Percentiles rank a stretch among this genome's conserved stretches.
Conservation (phyloP, 2,113 vertebrate genomes). For the Bos javanicus region DNA sequence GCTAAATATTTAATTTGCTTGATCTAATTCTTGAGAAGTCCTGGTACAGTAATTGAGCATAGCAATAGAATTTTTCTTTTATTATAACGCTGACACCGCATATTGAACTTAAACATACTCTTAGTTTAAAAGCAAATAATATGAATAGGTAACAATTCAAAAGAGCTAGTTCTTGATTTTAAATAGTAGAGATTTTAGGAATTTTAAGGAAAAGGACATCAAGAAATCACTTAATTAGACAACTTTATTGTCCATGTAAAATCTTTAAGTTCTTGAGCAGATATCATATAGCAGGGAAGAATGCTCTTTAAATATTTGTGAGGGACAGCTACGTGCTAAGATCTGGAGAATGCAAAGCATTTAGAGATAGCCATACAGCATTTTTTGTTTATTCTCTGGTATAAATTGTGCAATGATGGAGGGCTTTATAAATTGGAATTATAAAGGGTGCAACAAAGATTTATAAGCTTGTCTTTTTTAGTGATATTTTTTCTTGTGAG, state of each 20-base stretch:
- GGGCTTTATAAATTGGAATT: background rate
- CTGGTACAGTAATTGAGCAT: background rate
- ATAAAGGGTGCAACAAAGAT: background rate
- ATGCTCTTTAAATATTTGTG: background rate
- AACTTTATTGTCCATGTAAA: background rate
- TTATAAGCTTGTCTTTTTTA: background rate
- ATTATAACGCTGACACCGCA: background rate
- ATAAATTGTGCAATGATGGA: background rate
- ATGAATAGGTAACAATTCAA: background rate
- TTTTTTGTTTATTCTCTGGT: background rate
- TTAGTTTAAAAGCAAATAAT: background rate
- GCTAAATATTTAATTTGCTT: background rate
- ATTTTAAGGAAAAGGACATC: background rate
- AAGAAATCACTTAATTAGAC: background rate
- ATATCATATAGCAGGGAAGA: background rate
- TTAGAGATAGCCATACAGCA: background rate
- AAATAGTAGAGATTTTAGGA: background rate
- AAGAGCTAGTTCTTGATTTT: background rate
- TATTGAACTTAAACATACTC: background rate
- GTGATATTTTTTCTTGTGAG: background rate
- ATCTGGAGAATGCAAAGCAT: background rate
- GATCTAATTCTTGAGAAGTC: background rate
- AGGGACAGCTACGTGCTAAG: background rate
- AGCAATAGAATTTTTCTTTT: background rate
- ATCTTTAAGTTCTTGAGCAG: background rate